phyloP scores from a whole-genome alignment of 2,113 vertebrate species.

The Physeter macrocephalus region DNA sequence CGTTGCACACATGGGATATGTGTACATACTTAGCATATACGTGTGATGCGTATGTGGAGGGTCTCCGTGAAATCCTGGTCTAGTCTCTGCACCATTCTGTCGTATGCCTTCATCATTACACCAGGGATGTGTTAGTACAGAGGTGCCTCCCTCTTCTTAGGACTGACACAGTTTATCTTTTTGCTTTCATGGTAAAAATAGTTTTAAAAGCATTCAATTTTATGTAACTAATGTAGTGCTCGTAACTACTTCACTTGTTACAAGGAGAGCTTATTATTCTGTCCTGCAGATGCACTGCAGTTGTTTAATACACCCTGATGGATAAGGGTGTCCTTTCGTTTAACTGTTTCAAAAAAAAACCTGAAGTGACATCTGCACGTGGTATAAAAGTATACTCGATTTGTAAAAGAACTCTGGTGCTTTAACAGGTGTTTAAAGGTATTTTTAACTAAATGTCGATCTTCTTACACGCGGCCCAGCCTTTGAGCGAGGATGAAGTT shows the following conservation, averaged over 20 bases:
- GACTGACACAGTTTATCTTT: neutral
- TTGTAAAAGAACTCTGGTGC: neutral
- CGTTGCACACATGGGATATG: fast-evolving
- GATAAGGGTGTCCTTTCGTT: neutral
- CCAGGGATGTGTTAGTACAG: fast-evolving
- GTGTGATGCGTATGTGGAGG: fast-evolving
- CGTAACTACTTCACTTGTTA: too few relatives aligned
- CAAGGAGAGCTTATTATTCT: fast-evolving
- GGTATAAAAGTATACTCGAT: neutral
- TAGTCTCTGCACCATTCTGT: too few relatives aligned
- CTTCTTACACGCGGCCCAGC: neutral
- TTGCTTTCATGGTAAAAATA: neutral
- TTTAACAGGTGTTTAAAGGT: neutral
- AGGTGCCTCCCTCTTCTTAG: neutral
- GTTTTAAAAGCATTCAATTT: neutral
- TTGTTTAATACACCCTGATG: too few relatives aligned
- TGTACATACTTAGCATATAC: too few relatives aligned
- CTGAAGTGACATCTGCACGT: neutral
- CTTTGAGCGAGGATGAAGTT: neutral
- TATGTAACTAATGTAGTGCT: neutral
- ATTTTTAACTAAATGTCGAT: neutral
- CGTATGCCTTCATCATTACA: too few relatives aligned
- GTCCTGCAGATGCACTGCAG: neutral
- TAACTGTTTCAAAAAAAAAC: neutral
- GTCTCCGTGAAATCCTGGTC: fast-evolving